A percentile compares a stretch with the other conserved stretches of the same genome.
Conservation (phyloP, 2,888 invertebrate genomes). For the Margaritifera margaritifera region DNA sequence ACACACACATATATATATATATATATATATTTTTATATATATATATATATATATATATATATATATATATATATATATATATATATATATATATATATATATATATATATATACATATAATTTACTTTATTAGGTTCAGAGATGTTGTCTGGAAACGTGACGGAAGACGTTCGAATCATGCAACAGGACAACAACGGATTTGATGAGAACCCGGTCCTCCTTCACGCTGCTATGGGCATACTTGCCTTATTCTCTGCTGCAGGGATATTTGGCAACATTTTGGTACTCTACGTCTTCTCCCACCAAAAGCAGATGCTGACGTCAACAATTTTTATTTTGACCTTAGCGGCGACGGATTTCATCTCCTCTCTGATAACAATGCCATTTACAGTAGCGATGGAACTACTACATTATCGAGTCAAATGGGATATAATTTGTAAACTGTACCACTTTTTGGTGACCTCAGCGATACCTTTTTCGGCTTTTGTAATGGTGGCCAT, state of each 20-base stretch:
- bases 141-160: too few relatives aligned
- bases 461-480: conserved; percentile 63
- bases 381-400: conserved; percentile 66
- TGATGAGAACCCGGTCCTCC: too few relatives aligned
- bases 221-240: conserved; percentile 5
- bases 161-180: too few relatives aligned
- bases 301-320: conserved; percentile 51
- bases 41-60: too few relatives aligned
- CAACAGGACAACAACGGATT: too few relatives aligned
- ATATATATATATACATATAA: too few relatives aligned
- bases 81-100: too few relatives aligned
- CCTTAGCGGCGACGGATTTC: conserved; percentile 65
- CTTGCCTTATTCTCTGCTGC: conserved; percentile 59
- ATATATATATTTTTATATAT: too few relatives aligned
- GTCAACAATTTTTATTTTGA: conserved; percentile 67
- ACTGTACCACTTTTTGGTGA: conserved; percentile 64
- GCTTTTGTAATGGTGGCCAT: conserved; percentile 68
- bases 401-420: conserved; percentile 54
- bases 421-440: conserved; percentile 58
- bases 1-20: too few relatives aligned
- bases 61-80: too few relatives aligned
- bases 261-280: conserved; percentile 68
- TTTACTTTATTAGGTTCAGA: too few relatives aligned
- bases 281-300: conserved; percentile 69
- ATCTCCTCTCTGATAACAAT: conserved; percentile 64